Evolutionary conservation across 2,797 vertebrate species (phyloP).

Genomic region (Acanthurus leucopareius): DNA sequence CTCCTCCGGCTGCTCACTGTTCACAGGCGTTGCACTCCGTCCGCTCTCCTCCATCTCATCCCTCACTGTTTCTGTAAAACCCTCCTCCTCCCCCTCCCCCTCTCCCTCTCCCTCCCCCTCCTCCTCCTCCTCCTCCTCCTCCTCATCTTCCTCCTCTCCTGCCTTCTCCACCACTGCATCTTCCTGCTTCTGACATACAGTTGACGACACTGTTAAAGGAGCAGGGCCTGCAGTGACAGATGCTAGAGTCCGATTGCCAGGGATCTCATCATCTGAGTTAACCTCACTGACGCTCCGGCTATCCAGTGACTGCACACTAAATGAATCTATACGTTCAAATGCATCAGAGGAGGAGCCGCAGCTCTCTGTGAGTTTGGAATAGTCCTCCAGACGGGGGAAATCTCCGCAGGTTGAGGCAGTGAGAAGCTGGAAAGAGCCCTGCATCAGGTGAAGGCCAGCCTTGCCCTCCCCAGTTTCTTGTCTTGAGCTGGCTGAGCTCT

Average conservation of each 20-base stretch:
- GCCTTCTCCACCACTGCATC: conserved; percentile 54
- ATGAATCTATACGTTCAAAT: conserved; percentile 98
- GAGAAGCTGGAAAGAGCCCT: conserved; percentile 97
- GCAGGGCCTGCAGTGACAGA: conserved; percentile 85
- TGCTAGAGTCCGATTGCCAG: conserved; percentile 89
- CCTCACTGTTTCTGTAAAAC: conserved; percentile 77
- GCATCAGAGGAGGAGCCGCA: conserved; percentile 96
- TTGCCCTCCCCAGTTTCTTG: conserved; percentile 94
- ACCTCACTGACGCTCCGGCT: conserved; percentile 98
- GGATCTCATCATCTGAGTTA: conserved; percentile 96
- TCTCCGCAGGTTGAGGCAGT: conserved; percentile 94
- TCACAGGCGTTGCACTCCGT: conserved; percentile 96
- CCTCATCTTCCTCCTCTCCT: conserved; percentile 49
- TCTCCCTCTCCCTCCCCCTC: conserved; percentile 59
- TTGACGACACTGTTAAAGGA: conserved; percentile 66
- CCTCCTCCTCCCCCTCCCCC: conserved; percentile 76
- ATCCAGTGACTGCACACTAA: conserved; percentile 96
- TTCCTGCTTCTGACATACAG: conserved; percentile 68
- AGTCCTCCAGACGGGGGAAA: conserved; percentile 93
- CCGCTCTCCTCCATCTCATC: conserved; percentile 99
- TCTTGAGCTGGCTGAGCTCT: conserved; percentile 96
- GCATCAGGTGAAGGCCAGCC: conserved; percentile 94
- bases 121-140: conserved; percentile 62
- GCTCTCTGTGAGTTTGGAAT: conserved; percentile 96
- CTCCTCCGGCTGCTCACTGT: conserved; percentile 93